These are phyloP conservation scores for Caenorhabditis sinica DNA, from an alignment of 2,888 invertebrate species.

Conservation along the genomic window DNA sequence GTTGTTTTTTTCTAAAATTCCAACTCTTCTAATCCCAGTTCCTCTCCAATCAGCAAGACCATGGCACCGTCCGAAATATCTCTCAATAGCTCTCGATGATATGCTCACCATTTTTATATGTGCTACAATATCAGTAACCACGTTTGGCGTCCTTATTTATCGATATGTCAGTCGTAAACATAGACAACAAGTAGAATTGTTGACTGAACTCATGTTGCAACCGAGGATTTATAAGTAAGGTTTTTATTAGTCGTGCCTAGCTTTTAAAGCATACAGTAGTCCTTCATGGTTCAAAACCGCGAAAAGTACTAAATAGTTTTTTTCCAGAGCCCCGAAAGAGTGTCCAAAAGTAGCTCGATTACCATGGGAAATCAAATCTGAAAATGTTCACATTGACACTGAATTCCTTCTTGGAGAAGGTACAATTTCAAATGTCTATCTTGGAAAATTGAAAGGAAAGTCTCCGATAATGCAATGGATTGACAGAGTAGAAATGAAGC, in stretches of 20 bases:
- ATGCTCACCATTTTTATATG: slow-evolving; percentile 72
- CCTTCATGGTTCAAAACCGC: no score
- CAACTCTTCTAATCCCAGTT: slow-evolving; percentile 21
- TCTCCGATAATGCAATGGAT: slow-evolving; percentile 79
- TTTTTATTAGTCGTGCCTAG: neutral
- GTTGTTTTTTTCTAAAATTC: neutral
- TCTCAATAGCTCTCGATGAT: slow-evolving; percentile 71
- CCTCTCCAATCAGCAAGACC: slow-evolving; percentile 60
- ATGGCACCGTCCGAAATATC: slow-evolving; percentile 70
- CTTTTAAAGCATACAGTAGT: no score
- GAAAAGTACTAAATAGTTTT: no score
- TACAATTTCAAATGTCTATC: slow-evolving; percentile 75
- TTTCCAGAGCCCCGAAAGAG: slow-evolving; percentile 69
- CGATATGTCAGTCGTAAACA: slow-evolving; percentile 63
- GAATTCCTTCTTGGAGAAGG: slow-evolving; percentile 77
- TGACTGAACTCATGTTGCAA: slow-evolving; percentile 65
- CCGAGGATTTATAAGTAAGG: slow-evolving; percentile 62
- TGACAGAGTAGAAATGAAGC: slow-evolving; percentile 76
- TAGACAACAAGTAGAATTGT: slow-evolving; percentile 64
- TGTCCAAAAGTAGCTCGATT: slow-evolving; percentile 66
- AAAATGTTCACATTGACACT: slow-evolving; percentile 74
- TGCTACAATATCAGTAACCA: slow-evolving; percentile 67
- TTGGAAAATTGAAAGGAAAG: slow-evolving; percentile 76
- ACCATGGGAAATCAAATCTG: slow-evolving; percentile 78
- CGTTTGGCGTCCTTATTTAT: slow-evolving; percentile 70